These are phyloP conservation scores for Pantherophis alleghaniensis DNA, from an alignment of 2,797 vertebrate genomes.

Conservation along the genomic window DNA sequence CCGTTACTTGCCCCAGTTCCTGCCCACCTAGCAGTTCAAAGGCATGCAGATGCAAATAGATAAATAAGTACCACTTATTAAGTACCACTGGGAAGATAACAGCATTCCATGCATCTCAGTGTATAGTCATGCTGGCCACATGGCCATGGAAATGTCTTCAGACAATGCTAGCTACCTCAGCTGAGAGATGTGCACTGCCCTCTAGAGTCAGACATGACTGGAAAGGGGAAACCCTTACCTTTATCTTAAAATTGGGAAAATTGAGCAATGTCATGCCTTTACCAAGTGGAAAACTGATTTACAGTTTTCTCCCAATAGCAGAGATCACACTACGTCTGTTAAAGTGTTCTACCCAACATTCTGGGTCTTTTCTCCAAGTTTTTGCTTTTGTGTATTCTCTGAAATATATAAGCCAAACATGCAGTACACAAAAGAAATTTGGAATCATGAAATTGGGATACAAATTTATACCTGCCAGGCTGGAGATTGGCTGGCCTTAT, in stretches of 20 bases:
- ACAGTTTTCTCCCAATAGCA: no score
- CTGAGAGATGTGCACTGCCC: neutral
- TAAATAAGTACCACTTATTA: neutral
- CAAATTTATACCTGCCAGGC: no score
- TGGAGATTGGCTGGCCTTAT: neutral
- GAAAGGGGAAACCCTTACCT: neutral
- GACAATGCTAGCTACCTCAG: neutral
- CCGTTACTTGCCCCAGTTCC: neutral
- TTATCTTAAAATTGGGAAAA: neutral
- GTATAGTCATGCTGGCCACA: neutral
- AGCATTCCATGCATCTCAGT: neutral
- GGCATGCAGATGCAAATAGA: neutral
- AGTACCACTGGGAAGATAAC: neutral
- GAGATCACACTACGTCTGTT: no score
- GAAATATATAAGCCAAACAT: neutral
- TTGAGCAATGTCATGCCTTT: neutral
- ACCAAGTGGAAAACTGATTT: no score
- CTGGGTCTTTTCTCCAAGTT: neutral
- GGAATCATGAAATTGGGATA: neutral
- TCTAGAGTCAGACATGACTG: neutral
- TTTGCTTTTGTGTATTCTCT: neutral
- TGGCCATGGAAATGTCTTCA: neutral
- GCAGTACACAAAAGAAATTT: neutral
- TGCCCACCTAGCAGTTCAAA: neutral
- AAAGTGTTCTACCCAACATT: neutral